Conservation (phyloP, 2,113 vertebrate species). For the Hemichromis elongatus region DNA sequence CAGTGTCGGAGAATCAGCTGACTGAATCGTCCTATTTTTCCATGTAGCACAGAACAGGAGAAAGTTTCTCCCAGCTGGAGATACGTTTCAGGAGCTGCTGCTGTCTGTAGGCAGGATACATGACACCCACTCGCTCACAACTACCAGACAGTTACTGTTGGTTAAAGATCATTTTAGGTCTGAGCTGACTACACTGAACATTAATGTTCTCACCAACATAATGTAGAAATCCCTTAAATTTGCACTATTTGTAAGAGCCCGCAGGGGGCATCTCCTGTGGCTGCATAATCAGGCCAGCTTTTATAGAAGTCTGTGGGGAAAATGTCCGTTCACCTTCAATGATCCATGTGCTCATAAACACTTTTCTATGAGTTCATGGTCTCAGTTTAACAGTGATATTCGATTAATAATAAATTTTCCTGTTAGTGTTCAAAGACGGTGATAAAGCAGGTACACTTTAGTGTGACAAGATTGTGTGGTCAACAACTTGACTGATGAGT, state of each 20-base stretch:
- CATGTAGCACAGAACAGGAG: not conserved
- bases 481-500: fast-evolving
- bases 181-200: fast-evolving
- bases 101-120: not conserved
- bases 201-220: not conserved
- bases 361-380: not conserved
- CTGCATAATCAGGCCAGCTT: fast-evolving
- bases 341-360: not conserved
- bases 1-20: not conserved
- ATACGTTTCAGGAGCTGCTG: not conserved
- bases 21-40: not conserved
- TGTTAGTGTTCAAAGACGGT: not conserved
- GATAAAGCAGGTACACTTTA: not conserved
- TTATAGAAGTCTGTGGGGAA: not conserved
- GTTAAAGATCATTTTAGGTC: fast-evolving
- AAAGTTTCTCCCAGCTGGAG: not conserved
- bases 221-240: fast-evolving
- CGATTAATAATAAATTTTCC: not conserved
- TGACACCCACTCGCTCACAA: not conserved
- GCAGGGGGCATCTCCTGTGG: fast-evolving
- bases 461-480: not conserved
- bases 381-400: not conserved
- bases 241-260: fast-evolving
- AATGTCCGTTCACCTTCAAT: not conserved
- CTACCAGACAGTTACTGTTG: fast-evolving